A percentile compares a stretch with the other conserved stretches of the same genome.
These are phyloP conservation scores for Atlantisia rogersi DNA, from an alignment of 2,113 vertebrate genomes.

Conservation along the genomic window DNA sequence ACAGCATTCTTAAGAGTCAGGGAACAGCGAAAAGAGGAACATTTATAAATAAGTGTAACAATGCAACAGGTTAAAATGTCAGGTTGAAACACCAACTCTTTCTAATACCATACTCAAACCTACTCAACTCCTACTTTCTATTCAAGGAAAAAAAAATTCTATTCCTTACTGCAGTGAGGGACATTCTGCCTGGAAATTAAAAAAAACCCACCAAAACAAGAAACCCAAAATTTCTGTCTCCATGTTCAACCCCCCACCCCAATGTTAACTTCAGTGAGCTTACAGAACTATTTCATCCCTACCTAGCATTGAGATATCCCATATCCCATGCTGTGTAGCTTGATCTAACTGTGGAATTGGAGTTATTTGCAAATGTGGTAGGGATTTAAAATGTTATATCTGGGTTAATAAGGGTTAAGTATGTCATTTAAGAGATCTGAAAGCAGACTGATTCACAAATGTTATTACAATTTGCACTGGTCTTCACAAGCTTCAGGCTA, in stretches of 20 bases:
- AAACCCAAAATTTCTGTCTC: neutral
- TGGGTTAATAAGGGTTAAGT: neutral
- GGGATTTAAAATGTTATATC: neutral
- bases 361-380: neutral
- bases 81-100: neutral
- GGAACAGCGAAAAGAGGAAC: neutral
- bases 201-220: neutral
- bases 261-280: neutral
- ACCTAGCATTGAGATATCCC: accelerated
- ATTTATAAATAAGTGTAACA: neutral
- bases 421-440: neutral
- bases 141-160: neutral
- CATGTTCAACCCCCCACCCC: accelerated
- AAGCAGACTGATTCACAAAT: neutral
- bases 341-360: neutral
- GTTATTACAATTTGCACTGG: neutral
- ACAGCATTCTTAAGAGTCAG: neutral
- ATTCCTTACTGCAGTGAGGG: neutral
- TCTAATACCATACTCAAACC: neutral
- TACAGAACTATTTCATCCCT: neutral
- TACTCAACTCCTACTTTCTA: neutral
- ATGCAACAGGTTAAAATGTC: neutral
- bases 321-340: accelerated
- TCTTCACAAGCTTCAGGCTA: neutral
- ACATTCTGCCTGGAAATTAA: neutral